Conservation (phyloP, 2,113 vertebrate genomes). For the Gobio gobio region DNA sequence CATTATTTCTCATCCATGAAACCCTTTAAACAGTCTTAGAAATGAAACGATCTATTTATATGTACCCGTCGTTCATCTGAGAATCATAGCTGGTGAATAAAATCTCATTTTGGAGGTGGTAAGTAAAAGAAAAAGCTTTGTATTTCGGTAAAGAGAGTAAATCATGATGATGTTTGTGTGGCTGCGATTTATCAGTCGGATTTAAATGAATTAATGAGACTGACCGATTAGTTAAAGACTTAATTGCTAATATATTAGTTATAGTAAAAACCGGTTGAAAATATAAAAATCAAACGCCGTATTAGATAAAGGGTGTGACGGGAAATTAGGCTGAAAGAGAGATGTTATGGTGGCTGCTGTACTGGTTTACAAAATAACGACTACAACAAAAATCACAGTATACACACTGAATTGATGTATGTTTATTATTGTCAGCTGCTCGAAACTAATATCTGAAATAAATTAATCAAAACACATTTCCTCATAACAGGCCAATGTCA, state of each 20-base stretch:
- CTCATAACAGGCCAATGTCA: neutral
- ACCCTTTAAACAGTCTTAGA: neutral
- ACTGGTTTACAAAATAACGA: neutral
- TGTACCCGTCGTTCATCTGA: neutral
- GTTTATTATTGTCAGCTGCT: neutral
- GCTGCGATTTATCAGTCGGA: slow-evolving; percentile 5
- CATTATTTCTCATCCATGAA: neutral
- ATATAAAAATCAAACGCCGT: neutral
- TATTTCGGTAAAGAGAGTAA: slow-evolving; percentile 2
- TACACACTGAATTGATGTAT: neutral
- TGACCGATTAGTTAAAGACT: neutral
- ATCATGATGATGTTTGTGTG: slow-evolving; percentile 6
- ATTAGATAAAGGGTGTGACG: slow-evolving; percentile 1
- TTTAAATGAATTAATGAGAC: neutral
- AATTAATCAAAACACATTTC: neutral
- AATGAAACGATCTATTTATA: slow-evolving; percentile 13
- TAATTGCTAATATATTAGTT: neutral
- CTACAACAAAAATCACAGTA: neutral
- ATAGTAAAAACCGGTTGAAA: neutral
- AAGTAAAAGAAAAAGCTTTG: neutral
- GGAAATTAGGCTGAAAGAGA: neutral
- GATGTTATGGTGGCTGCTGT: neutral
- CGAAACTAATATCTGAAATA: neutral
- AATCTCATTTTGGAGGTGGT: neutral
- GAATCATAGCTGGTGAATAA: neutral